Evolutionary conservation across 2,113 vertebrate species (phyloP), one percentile per base, ranked within the genome.

Genomic region (Pterocles burchelli): DNA sequence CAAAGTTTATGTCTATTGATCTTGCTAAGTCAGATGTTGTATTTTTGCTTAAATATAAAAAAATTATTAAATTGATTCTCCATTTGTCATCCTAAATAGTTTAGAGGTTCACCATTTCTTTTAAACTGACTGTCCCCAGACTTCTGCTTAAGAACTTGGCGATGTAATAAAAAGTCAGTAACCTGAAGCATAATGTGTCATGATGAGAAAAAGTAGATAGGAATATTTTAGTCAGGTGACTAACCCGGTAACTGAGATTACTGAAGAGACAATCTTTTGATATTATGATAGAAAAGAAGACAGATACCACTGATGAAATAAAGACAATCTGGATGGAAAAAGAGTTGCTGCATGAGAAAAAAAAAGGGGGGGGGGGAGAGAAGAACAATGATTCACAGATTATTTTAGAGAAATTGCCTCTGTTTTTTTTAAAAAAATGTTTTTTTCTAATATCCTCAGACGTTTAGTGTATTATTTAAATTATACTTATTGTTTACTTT

Each of bases 311-410:
- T 52, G 8, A 45, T 65, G 5, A 80, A 70, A 81, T 86, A 34
- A 51, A 76, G 11, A 31, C 36, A 41, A 62, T 70, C 45, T 45
- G 11, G 24, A 48, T n/a, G 22, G 15, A 49, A 70, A 59, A 65
- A 26, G 3, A 19, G 2, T 46, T 76, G 4, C 7, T 34, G 6
- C 3, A 38, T 34, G 48, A 62, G 16, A 25, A 49, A 58, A 65
- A 52, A 4, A 16, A 12, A 1, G 2, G 1, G 2, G 4, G 3
- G 2, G 2, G 7, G 1, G 4, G 5, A 41, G 38, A 41, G 14
- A 26, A 38, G 6, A 77, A 28, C 3, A 57, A 2, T 2, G 1
- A 0, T 65, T 72, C 22, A 41, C 0, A 43, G 14, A 10, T 22
- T 16, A 61, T 25, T 71, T 61, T 17, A 34, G 11, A 45, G 20